Conservation (phyloP, 2,797 vertebrate genomes). For the Peromyscus attwateri region DNA sequence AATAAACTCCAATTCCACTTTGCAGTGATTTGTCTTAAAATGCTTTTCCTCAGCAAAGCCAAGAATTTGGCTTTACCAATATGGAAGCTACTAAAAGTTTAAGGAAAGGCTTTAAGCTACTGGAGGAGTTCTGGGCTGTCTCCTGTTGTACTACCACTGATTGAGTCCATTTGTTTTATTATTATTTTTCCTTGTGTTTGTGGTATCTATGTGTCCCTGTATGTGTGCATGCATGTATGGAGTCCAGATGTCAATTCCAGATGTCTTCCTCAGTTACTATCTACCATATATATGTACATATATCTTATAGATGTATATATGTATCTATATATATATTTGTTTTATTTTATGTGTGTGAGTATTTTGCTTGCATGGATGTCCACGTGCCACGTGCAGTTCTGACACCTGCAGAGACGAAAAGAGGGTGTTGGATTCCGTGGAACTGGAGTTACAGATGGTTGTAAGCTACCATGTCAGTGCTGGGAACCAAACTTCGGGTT, state of each 20-base stretch:
- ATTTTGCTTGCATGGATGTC: background rate
- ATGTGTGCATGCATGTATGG: background rate
- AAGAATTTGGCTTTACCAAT: background rate
- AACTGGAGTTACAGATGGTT: background rate
- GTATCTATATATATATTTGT: background rate
- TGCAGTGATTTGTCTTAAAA: background rate
- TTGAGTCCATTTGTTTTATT: background rate
- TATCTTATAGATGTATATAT: too few relatives aligned
- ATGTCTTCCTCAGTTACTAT: background rate
- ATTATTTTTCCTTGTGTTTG: background rate
- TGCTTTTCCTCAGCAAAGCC: background rate
- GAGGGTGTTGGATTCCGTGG: background rate
- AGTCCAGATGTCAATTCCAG: background rate
- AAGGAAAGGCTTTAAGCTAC: background rate
- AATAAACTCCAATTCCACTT: background rate
- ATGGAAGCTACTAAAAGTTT: background rate
- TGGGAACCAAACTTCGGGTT: background rate
- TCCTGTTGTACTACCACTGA: background rate
- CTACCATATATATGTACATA: background rate
- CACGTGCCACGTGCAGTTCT: background rate
- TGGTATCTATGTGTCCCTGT: background rate
- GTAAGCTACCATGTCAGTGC: background rate
- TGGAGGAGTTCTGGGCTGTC: background rate
- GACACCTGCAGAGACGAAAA: background rate
- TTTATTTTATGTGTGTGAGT: background rate